Base-by-base conservation (phyloP, 2,797 vertebrate species). In the Centroberyx gerrardi region DNA sequence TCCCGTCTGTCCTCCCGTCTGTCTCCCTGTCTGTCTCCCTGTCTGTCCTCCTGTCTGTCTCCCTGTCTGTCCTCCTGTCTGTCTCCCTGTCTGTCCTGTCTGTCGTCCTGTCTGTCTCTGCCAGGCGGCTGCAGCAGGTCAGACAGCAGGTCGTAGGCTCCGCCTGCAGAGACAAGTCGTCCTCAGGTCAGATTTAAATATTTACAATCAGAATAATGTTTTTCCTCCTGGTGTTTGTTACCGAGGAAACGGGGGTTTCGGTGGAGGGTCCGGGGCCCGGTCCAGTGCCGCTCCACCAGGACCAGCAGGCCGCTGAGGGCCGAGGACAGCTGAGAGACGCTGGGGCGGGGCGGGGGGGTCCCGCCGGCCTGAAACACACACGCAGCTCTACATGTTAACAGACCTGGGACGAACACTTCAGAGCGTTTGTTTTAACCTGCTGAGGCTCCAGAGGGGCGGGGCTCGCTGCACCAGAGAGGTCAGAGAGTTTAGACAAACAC, bases 231-330 rank as follows among this genome's bases (percentile, higher is more conserved):
- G 22, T 22, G 22, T 22, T 22, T 22, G 22, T 22, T 22, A 95
- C 94, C 87, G 1, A 95, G 91, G 74, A 95, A 95, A 55, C 87
- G 88, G 69, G 90, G 90, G 81, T 95, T 94, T 48, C 91, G 81
- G 18, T 95, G 92, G 10, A 95, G 93, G 17, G 94, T 95, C 10
- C 87, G 90, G 0, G 91, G 83, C 40, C 94, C 94, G 0, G 59
- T 87, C 94, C 95, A 95, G 82, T 95, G 87, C 33, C 86, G 84
- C 49, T 95, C 94, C 64, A 95, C 93, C 17, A 95, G 85, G 52
- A 93, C 92, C 64, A 95, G 84, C 3, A 95, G 87, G 58, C 90
- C 88, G 38, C 82, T 83, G 40, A 95, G 89, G 66, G 93, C 84
- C 27, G 80, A 68, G 28, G 89, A 80, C 53, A 93, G 76, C n/a